Conservation (phyloP, 1,140 invertebrate species). For the Ridgeia piscesae region DNA sequence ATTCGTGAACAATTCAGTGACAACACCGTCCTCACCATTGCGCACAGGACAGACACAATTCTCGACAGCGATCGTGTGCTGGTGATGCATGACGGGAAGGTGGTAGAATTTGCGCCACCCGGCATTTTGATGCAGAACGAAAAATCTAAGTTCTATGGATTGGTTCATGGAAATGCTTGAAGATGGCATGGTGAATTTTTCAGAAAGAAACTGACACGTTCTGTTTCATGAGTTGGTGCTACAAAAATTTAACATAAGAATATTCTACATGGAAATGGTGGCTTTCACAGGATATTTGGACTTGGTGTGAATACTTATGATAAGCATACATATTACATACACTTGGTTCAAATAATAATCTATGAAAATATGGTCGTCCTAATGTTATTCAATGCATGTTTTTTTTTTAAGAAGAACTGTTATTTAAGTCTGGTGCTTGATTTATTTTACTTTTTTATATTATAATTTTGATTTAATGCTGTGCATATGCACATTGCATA, state of each 20-base stretch:
- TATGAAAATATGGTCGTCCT: not conserved
- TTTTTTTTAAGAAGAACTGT: not conserved
- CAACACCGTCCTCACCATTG: constrained; percentile 91
- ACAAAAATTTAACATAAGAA: not conserved
- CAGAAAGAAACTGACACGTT: not conserved
- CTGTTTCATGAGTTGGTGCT: not conserved
- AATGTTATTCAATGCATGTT: not conserved
- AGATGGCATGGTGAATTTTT: not conserved
- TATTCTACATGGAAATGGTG: too few relatives aligned
- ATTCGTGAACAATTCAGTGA: constrained; percentile 60
- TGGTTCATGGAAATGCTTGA: constrained; percentile 11
- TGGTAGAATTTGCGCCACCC: constrained; percentile 77
- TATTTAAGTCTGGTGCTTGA: not conserved
- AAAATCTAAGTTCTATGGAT: constrained; percentile 34
- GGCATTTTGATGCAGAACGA: constrained; percentile 64
- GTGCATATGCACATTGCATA: not conserved
- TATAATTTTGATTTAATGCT: not conserved
- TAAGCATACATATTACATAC: too few relatives aligned
- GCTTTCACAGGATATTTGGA: too few relatives aligned
- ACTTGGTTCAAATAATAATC: not conserved
- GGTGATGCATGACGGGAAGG: constrained; percentile 74
- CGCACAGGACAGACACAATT: constrained; percentile 91
- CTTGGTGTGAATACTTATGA: too few relatives aligned
- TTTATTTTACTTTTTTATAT: not conserved
- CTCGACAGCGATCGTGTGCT: constrained; percentile 74